Evolutionary conservation across 2,113 vertebrate species (phyloP), one percentile per base, ranked within the genome.

Genomic region (Orthochromis indermauri): DNA sequence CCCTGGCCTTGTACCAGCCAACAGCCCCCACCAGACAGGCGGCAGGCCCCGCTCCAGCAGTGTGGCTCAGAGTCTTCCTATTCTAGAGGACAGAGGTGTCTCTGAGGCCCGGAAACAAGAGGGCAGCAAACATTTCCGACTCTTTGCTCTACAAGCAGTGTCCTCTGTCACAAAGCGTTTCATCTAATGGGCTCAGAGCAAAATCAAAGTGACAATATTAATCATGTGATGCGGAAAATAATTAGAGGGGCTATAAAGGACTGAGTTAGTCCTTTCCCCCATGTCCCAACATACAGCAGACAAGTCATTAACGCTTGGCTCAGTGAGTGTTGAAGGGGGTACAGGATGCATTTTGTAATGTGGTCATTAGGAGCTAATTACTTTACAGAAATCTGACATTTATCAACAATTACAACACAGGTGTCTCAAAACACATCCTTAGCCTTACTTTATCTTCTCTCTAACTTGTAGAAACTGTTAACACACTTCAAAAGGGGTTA

Each of bases 201-300:
- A 92, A 94, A 94, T 94, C 90, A 93, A 95, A 94, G 89, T 92
- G 92, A 94, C 92, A 91, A 57, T 88, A 94, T 94, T 95, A 94
- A 95, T 94, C 89, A 92, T 92, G 91, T 86, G 94, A 87, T 33
- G 84, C 42, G 37, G 78, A 79, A 91, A 93, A 91, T 91, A 93
- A 96, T 95, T 92, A 92, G 81, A 87, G 68, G 80, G 59, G 57
- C 73, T 90, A 91, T 92, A 84, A 90, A 92, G 71, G 57, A 85
- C 82, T 47, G 59, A 88, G 85, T 42, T 59, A 91, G 53, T 87
- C 14, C 83, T 59, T 28, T 45, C 55, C 79, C 54, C 54, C 82
- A 54, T 79, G 85, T 61, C 82, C 66, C 73, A 80, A 42, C 55
- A 82, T 19, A 59, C 81, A 88, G 37, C 51, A 73, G 21, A 80